Base-by-base conservation (phyloP, 2,888 invertebrate species). In the Andrena chrysosceles region DNA sequence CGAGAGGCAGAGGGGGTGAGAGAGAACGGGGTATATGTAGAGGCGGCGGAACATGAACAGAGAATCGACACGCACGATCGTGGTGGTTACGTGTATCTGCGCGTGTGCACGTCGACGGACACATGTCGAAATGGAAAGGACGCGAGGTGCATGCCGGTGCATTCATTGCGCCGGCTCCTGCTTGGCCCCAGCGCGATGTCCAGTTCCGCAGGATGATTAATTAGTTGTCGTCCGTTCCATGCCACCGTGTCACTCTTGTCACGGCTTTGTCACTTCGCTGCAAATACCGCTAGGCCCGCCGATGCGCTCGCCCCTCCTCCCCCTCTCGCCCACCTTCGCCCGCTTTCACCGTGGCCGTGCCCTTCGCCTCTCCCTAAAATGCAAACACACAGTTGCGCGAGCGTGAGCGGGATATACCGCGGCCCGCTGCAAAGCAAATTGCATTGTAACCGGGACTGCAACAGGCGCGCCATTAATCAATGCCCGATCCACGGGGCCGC, bases 401-500 rank as follows among this genome's bases (percentile, higher is more conserved):
- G 67, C 56, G 20, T 60, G 8, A 68, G 29, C 71, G 80, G 70
- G 73, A 78, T 78, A 66, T 10, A 26, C 62, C 63, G 52, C 72
- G 78, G 35, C 71, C 81, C 82, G 81, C 81, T 85, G 87, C 88
- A 90, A 90, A 92, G 93, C 93, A 92, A 93, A 93, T 93, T 94
- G 93, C 94, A 93, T 94, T 94, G 94, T 94, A 93, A 93, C 92
- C 89, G 90, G 87, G 88, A 89, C 94, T 93, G 94, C 94, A 94
- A 94, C 94, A 94, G 94, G 94, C 94, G 93, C 92, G 93, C 93
- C 92, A 94, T 94, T 94, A 93, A 93, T 94, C 93, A 94, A 94
- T 92, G 93, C 91, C 91, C 89, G 90, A 87, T 92, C 92, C 93
- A 93, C 89, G 88, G 70, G 88, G 71, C 85, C 89, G 87, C 89